Evolutionary conservation across 2,113 vertebrate species (phyloP), one percentile per base, ranked within the genome.

Genomic region (Heptranchias perlo): DNA sequence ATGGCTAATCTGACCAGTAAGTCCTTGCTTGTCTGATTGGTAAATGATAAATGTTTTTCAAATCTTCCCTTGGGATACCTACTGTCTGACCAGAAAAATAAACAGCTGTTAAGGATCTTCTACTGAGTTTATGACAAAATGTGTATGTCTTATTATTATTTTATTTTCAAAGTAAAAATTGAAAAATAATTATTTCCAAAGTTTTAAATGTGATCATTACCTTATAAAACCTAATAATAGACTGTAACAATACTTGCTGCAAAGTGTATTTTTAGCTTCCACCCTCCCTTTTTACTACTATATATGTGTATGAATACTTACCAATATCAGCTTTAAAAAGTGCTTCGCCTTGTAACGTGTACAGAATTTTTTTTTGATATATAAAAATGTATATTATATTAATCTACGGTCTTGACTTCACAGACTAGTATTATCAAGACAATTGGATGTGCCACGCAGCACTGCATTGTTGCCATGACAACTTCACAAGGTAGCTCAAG

Each of bases 371-470:
- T 21, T 67, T 8, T 44, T 95, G 64, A 65, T 49, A 4, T 47
- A 7, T 69, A 52, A 52, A 52, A 95, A 95, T 69, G 47, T 49
- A 44, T 11, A 47, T 47, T 49, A 73, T 69, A 95, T 69, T 47
- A 95, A 73, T 95, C 65, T 95, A 14, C 31, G 25, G 64, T 95
- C 25, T 69, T 95, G 94, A 69, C 23, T 52, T 95, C 64, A 95
- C 16, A 47, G 93, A 96, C 96, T 97, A 97, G 96, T 97, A 97
- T 96, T 96, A 97, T 93, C 96, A 96, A 97, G 97, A 97, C 97
- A 98, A 97, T 96, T 96, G 96, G 97, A 97, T 97, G 97, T 97
- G 97, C 97, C 97, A 97, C 96, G 97, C 97, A 98, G 97, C 97
- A 97, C 96, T 94, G 96, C 96, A 97, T 96, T 25, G 35, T 98